Conservation (phyloP, 2,888 invertebrate genomes). For the Lycaena phlaeas region DNA sequence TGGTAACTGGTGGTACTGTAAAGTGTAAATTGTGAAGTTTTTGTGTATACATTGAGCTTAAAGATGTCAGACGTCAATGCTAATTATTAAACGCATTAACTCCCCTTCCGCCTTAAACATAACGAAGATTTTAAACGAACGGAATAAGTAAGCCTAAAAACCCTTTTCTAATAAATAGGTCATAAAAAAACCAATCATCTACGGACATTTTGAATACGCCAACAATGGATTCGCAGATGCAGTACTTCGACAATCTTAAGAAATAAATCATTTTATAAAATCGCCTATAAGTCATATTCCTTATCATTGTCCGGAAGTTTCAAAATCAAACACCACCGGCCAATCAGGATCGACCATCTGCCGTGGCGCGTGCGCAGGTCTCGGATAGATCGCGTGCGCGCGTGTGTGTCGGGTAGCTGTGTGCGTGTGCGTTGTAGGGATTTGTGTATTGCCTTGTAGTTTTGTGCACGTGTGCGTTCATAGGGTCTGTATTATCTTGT, state of each 20-base stretch:
- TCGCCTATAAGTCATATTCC: constrained; percentile 47
- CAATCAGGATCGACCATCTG: constrained; percentile 62
- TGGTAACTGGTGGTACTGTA: too few species aligned
- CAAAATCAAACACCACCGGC: constrained; percentile 50
- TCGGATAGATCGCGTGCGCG: constrained; percentile 47
- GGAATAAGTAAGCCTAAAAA: too few species aligned
- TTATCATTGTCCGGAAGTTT: constrained; percentile 67
- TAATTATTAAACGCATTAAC: too few species aligned
- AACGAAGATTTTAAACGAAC: too few species aligned
- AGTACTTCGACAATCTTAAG: constrained; percentile 19
- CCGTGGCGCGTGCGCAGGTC: constrained; percentile 55
- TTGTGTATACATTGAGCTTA: too few species aligned
- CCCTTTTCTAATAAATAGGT: too few species aligned
- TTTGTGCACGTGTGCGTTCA: constrained; percentile 48
- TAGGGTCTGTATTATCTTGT: constrained; percentile 33
- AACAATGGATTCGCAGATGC: constrained; percentile 7
- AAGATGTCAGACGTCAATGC: too few species aligned
- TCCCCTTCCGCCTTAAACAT: too few species aligned
- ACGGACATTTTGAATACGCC: too few species aligned
- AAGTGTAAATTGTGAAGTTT: too few species aligned
- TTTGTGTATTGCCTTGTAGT: constrained; percentile 16
- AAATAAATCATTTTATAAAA: constrained; percentile 36
- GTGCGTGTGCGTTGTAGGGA: constrained; percentile 38
- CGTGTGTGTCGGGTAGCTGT: constrained; percentile 31
- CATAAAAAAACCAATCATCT: too few species aligned